Conservation (phyloP, 1,140 invertebrate species). For the Saccostrea cuccullata region DNA sequence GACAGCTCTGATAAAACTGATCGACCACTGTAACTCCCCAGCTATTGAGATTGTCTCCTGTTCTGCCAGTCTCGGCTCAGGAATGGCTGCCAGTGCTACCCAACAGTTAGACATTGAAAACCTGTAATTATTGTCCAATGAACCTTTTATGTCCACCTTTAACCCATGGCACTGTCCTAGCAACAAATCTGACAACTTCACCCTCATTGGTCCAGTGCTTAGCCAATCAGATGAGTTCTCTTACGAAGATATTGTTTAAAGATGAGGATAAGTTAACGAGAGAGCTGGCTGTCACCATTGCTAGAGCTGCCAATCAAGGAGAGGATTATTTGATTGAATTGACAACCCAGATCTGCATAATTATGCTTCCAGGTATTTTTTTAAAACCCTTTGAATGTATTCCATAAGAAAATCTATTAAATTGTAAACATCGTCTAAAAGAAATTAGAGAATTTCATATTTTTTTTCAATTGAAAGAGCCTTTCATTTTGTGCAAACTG, state of each 20-base stretch:
- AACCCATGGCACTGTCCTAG: slow-evolving; percentile 65
- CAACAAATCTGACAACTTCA: slow-evolving; percentile 56
- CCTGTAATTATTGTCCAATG: slow-evolving; percentile 77
- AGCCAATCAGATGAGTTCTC: slow-evolving; percentile 65
- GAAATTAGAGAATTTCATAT: too few species aligned
- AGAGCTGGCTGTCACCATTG: slow-evolving; percentile 74
- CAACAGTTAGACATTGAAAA: slow-evolving; percentile 79
- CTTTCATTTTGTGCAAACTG: too few species aligned
- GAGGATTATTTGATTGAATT: too few species aligned
- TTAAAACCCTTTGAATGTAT: not conserved
- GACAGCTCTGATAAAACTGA: too few species aligned
- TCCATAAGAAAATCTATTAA: too few species aligned
- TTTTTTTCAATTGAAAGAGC: too few species aligned
- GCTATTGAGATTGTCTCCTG: too few species aligned
- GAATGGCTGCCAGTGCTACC: slow-evolving; percentile 75
- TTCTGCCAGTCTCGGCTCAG: too few species aligned
- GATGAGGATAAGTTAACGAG: slow-evolving; percentile 71
- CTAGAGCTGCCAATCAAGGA: too few species aligned
- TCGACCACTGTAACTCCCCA: too few species aligned
- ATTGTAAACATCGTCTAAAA: too few species aligned
- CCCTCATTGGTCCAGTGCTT: slow-evolving; percentile 65
- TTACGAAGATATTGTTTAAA: slow-evolving; percentile 72
- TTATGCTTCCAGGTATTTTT: slow-evolving; percentile 75
- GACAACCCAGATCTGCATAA: too few species aligned
- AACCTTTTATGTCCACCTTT: slow-evolving; percentile 72